Conservation (phyloP, 2,113 vertebrate species). For the Periophthalmus modestus region DNA sequence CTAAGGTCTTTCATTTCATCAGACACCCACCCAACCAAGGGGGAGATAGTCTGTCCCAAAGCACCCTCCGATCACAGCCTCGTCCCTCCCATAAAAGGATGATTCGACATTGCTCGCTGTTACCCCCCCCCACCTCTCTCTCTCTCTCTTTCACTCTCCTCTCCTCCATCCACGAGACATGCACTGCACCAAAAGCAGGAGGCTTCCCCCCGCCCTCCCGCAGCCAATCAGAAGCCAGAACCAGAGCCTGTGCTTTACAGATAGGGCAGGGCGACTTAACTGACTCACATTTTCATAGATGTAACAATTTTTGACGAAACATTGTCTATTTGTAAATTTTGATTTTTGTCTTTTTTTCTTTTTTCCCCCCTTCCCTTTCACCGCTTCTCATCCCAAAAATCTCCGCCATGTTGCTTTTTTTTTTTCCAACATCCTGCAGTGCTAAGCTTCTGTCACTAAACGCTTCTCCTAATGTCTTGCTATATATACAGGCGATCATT, state of each 20-base stretch:
- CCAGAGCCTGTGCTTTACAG: conserved; percentile 2
- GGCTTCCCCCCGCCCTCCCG: conserved; percentile 10
- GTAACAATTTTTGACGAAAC: conserved; percentile 39
- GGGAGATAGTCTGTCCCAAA: conserved; percentile 33
- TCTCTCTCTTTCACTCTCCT: neutral
- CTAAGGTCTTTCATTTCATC: neutral
- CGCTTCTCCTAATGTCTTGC: conserved; percentile 16
- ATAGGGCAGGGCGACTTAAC: neutral
- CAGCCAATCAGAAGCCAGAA: conserved; percentile 42
- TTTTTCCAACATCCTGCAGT: conserved; percentile 28
- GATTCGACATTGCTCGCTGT: conserved; percentile 19
- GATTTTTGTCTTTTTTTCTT: conserved; percentile 51
- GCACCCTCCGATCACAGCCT: conserved; percentile 35
- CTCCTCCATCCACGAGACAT: conserved; percentile 15
- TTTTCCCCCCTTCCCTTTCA: conserved; percentile 36
- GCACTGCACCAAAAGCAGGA: conserved; percentile 42
- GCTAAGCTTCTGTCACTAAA: conserved; percentile 42
- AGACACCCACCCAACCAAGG: neutral
- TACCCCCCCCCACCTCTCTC: neutral
- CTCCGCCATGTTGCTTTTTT: conserved; percentile 12
- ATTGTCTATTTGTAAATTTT: conserved; percentile 59
- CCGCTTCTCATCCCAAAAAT: conserved; percentile 40
- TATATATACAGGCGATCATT: conserved; percentile 19
- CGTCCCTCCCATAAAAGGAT: conserved; percentile 30
- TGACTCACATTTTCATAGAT: conserved; percentile 19